Evolutionary conservation across 2,888 invertebrate genomes (phyloP).

Genomic region (Drosophila phalerata): DNA sequence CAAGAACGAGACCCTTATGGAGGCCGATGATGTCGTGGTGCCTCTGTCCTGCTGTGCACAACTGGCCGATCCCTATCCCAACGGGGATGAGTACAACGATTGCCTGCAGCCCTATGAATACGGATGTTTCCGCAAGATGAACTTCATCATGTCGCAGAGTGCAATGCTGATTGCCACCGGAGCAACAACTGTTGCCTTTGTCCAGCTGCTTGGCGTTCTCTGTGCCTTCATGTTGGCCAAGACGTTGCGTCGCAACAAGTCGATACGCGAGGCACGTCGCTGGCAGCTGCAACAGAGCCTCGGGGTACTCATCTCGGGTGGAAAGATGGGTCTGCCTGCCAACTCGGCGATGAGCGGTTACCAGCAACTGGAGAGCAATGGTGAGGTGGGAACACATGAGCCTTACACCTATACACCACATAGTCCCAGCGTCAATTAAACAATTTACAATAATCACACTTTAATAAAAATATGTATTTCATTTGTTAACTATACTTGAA

Average conservation of each 20-base stretch:
- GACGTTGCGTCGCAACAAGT: conserved; percentile 92
- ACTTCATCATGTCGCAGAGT: conserved; percentile 89
- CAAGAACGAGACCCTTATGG: conserved; percentile 52
- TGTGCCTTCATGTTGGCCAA: conserved; percentile 96
- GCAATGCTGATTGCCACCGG: conserved; percentile 91
- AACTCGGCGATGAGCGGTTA: conserved; percentile 82
- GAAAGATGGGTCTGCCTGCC: conserved; percentile 76
- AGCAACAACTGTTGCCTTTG: conserved; percentile 92
- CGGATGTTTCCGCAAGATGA: conserved; percentile 89
- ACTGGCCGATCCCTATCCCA: conserved; percentile 48
- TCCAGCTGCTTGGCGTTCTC: conserved; percentile 94
- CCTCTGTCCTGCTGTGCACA: conserved; percentile 88
- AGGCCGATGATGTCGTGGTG: conserved; percentile 82
- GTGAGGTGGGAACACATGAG: conserved; percentile 73
- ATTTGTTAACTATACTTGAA: conserved; percentile 48
- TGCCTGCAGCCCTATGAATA: conserved; percentile 82
- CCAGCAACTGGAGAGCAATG: conserved; percentile 81
- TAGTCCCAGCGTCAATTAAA: conserved; percentile 84
- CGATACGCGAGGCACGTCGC: conserved; percentile 89
- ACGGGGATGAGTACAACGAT: conserved; percentile 15
- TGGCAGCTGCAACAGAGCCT: conserved; percentile 87
- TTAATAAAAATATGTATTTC: conserved; percentile 41
- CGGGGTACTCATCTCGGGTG: conserved; percentile 82
- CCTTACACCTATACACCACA: conserved; percentile 82
- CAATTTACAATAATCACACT: conserved; percentile 10